Conservation (phyloP, 2,113 vertebrate genomes). For the Oncorhynchus nerka region DNA sequence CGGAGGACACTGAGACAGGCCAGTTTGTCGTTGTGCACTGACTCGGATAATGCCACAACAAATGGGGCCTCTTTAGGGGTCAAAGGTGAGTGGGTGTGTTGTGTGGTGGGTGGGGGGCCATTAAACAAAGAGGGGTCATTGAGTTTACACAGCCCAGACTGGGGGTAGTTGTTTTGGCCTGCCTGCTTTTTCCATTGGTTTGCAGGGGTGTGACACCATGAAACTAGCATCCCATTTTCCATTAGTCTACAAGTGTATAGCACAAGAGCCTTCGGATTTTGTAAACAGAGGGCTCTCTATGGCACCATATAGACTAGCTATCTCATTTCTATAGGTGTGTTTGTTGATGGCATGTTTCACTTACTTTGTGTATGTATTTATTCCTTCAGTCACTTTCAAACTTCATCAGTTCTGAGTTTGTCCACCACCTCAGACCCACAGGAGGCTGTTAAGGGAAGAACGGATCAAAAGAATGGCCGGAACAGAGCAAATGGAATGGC, state of each 20-base stretch:
- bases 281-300: neutral
- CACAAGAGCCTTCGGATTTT: neutral
- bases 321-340: neutral
- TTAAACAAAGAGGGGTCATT: conserved; percentile 6
- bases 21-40: conserved; percentile 14
- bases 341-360: neutral
- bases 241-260: neutral
- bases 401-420: no score
- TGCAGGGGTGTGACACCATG: neutral
- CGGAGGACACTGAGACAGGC: neutral
- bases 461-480: no score
- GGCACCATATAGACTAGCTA: neutral
- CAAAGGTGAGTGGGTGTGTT: conserved; percentile 2
- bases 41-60: conserved; percentile 1
- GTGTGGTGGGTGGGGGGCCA: neutral
- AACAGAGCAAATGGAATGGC: no score
- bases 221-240: neutral
- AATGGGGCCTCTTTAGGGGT: neutral
- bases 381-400: no score
- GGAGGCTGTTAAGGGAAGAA: no score
- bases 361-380: no score
- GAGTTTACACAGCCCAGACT: neutral
- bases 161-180: neutral
- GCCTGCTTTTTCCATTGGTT: neutral
- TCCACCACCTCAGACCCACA: no score